Base-by-base conservation (phyloP, 2,888 invertebrate species). In the Ophion costatus region DNA sequence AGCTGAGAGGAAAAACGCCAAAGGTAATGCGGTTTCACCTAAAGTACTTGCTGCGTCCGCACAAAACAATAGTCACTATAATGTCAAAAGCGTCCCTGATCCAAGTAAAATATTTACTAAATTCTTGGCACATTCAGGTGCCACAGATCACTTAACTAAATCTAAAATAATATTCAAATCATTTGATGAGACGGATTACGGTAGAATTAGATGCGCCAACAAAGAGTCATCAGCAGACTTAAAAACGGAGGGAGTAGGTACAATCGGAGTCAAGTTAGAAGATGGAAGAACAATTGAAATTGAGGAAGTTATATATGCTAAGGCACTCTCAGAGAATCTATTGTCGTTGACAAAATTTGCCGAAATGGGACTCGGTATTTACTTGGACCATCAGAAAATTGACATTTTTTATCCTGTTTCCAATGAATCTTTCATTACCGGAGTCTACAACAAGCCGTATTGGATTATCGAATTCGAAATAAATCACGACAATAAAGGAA, bases 281-380 rank as follows among this genome's bases (percentile, higher is more conserved):
- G 29, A 29, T 4, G 29, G 4, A 29, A 29, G 29, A 29, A 29
- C 29, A 29, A 29, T 63, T 84, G 56, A 66, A 83, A 20, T 67
- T 45, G 3, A 84, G 38, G 83, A 88, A 63, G 88, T 89, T 17
- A 86, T 88, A 42, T 87, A 82, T 56, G 87, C 88, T 1, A 80
- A 76, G 74, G 83, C 87, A 80, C 74, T 87, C 10, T 88, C 88
- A 38, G 86, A 89, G 17, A 89, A 89, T 75, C 59, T 88, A 17
- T 67, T 89, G 38, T 89, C 88, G 9, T 64, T 88, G 7, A 78
- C 88, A 77, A 85, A 77, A 59, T 82, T 89, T 66, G 87, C 74
- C 57, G 86, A 88, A 17, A 75, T 80, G 64, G 86, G 87, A 17
- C 77, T 87, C n/a, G 42, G 80, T 20, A 86, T 87, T 33, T 82